Percentiles rank a stretch among this genome's conserved stretches.
These are phyloP conservation scores for Styela clava DNA, from an alignment of 23 tunicate species.

Conservation along the genomic window DNA sequence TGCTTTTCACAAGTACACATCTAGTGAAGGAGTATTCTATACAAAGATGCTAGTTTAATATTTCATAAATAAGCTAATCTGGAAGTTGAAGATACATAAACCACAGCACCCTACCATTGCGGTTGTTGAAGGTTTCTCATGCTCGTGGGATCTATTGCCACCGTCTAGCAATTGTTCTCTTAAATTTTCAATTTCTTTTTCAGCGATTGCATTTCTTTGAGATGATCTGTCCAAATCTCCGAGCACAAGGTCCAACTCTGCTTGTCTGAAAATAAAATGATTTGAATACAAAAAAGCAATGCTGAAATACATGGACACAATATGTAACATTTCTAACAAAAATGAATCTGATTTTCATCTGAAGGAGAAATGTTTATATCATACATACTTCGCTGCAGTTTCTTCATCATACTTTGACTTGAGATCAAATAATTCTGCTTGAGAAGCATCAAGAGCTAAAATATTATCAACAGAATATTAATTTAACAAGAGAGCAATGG, in stretches of 20 bases:
- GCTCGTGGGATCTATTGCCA: not conserved
- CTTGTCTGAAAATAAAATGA: conserved; percentile 32
- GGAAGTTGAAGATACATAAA: too few species aligned
- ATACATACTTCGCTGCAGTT: conserved; percentile 58
- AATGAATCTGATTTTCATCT: too few species aligned
- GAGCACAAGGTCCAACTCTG: conserved; percentile 80
- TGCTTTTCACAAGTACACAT: too few species aligned
- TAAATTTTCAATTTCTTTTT: conserved; percentile 72
- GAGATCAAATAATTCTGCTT: conserved; percentile 78
- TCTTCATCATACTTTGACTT: conserved; percentile 88
- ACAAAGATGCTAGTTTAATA: too few species aligned
- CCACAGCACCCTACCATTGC: too few species aligned
- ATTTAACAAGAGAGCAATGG: not conserved
- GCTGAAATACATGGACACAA: too few species aligned
- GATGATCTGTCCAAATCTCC: conserved; percentile 86
- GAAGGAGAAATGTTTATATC: too few species aligned
- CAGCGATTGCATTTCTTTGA: conserved; percentile 48
- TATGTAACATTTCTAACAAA: too few species aligned
- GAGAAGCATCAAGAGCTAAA: conserved; percentile 75
- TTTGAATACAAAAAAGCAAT: too few species aligned
- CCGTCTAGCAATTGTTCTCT: conserved; percentile 34
- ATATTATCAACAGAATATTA: not conserved
- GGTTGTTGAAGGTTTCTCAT: not conserved
- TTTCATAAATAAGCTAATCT: too few species aligned
- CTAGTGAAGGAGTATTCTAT: too few species aligned